Evolutionary conservation across 2,888 invertebrate species (phyloP).

Genomic region (Thecocarcelia acutangulata): DNA sequence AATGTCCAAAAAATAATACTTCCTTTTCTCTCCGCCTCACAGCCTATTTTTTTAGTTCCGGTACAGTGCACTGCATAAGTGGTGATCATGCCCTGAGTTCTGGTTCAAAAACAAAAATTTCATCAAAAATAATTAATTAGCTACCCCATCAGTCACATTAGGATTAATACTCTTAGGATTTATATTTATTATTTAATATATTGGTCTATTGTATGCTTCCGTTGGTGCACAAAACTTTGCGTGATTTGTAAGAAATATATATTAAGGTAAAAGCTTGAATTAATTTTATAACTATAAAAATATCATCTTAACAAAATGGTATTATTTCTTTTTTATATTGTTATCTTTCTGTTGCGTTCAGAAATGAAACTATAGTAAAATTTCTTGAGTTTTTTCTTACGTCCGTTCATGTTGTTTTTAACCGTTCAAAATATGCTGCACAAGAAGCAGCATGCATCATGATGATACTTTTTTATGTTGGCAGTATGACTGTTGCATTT

Average conservation of each 20-base stretch:
- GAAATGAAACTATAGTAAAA: conserved; percentile 25
- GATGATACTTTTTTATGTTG: conserved; percentile 45
- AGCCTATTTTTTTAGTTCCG: too few species aligned
- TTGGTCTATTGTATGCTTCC: neutral
- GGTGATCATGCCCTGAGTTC: too few species aligned
- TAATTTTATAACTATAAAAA: conserved; percentile 64
- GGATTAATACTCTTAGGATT: too few species aligned
- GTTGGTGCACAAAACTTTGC: conserved; percentile 4
- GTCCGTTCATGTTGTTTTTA: conserved; percentile 1
- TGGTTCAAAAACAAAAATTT: too few species aligned
- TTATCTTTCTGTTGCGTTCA: conserved; percentile 1
- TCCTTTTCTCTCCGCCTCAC: too few species aligned
- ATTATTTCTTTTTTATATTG: conserved; percentile 42
- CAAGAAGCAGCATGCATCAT: conserved; percentile 8
- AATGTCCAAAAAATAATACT: too few species aligned
- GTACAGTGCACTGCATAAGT: too few species aligned
- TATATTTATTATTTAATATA: too few species aligned
- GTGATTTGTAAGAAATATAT: conserved; percentile 56
- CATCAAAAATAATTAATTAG: too few species aligned
- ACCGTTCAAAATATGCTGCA: neutral
- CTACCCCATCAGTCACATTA: too few species aligned
- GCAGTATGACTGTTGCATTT: conserved; percentile 64
- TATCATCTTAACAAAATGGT: conserved; percentile 67
- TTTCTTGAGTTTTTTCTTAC: conserved; percentile 11
- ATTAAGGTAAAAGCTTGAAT: conserved; percentile 64